A percentile compares a stretch with the other conserved stretches of the same genome.
Conservation (phyloP, 1,140 invertebrate genomes). For the Pteromalus puparum region DNA sequence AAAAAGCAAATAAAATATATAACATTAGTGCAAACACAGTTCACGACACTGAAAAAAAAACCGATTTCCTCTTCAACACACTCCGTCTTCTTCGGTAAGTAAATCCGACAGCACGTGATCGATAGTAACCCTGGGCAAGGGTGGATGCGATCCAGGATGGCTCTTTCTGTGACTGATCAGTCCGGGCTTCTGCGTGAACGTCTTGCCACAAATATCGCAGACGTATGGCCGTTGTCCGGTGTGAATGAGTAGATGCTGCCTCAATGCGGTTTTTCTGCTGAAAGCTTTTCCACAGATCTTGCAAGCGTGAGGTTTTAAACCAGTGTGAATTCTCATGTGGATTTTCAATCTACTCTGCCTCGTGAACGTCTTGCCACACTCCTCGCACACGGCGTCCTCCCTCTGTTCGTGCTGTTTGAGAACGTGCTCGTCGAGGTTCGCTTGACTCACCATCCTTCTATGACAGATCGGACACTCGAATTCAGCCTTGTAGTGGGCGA, state of each 20-base stretch:
- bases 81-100: slow-evolving; percentile 1
- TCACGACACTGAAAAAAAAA: too few species aligned
- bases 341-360: slow-evolving; percentile 78
- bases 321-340: slow-evolving; percentile 80
- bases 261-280: slow-evolving; percentile 68
- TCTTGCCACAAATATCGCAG: slow-evolving; percentile 88
- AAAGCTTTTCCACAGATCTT: slow-evolving; percentile 79
- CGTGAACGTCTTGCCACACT: slow-evolving; percentile 77
- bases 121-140: slow-evolving; percentile 69
- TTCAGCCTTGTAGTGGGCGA: slow-evolving; percentile 72
- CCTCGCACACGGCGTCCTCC: slow-evolving; percentile 74
- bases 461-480: slow-evolving; percentile 72
- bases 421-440: slow-evolving; percentile 75
- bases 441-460: slow-evolving; percentile 71
- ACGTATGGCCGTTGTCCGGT: slow-evolving; percentile 89
- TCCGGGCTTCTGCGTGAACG: slow-evolving; percentile 81
- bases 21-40: too few species aligned
- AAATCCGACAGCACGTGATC: slow-evolving; percentile 70
- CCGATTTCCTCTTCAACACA: background rate
- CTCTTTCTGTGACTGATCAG: slow-evolving; percentile 81
- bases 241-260: slow-evolving; percentile 85
- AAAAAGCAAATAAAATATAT: too few species aligned
- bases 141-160: slow-evolving; percentile 74
- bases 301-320: slow-evolving; percentile 78
- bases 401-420: slow-evolving; percentile 71